Evolutionary conservation across 2,113 vertebrate genomes (phyloP), one percentile per base, ranked within the genome.

Genomic region (Etheostoma spectabile): DNA sequence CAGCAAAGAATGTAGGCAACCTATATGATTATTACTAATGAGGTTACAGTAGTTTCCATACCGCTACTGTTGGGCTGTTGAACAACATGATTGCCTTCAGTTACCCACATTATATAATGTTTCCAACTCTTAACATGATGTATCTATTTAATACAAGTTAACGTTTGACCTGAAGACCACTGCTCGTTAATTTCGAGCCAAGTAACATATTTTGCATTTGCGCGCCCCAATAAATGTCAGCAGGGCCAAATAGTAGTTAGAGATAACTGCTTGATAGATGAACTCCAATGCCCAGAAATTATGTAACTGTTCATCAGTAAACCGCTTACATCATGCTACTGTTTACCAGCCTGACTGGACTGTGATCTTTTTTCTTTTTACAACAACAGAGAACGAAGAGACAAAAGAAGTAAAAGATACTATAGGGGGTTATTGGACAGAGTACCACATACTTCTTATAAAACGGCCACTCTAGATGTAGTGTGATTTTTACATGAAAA

Each of bases 251-350:
- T 1, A 52, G 51, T 59, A 46, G 38, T 6, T 52, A 76, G 48
- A 51, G 61, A 75, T 27, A n/a, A 21, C n/a, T 18, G n/a, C 51
- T 27, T 30, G 21, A 78, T 46, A 51, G 66, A 61, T 63, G 3
- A 82, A 77, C 48, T 60, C 59, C 46, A 19, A 16, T 53, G 70
- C 35, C 61, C 48, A 72, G 56, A 80, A 77, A 85, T 82, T 2
- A 64, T 3, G 33, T 74, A 63, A 74, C 53, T 24, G 45, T 12
- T 13, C 62, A 65, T 84, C 72, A 61, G 38, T 52, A 70, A 72
- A 55, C 68, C 11, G 21, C 33, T 71, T 73, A 67, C 64, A 68
- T 19, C 38, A 15, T 33, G 57, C 21, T 11, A 1, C 70, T 62
- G 45, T 65, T 75, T 65, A 62, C 66, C 45, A 56, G n/a, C 59